A percentile compares a stretch with the other conserved stretches of the same genome.
phyloP scores from a whole-genome alignment of 1,140 invertebrate genomes.

The Chironomus tepperi region DNA sequence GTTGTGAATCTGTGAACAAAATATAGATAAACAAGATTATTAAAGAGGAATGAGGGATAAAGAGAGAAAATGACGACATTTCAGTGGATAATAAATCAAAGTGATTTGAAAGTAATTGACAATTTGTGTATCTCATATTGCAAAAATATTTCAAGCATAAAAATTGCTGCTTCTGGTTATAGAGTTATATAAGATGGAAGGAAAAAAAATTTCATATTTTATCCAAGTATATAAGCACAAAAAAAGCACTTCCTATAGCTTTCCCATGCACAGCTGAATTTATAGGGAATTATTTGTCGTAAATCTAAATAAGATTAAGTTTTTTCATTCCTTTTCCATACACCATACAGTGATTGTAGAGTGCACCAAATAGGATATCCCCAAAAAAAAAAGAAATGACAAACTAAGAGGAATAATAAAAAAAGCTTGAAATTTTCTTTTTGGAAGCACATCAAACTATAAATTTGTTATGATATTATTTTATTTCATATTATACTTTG shows the following conservation, averaged over 20 bases:
- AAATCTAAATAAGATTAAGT: conserved; percentile 10
- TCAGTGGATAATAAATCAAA: background rate
- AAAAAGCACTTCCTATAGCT: too few species aligned
- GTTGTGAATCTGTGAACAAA: too few species aligned
- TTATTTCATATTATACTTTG: background rate
- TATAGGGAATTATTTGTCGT: background rate
- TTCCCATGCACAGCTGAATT: background rate
- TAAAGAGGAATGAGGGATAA: background rate
- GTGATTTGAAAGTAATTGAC: conserved; percentile 4
- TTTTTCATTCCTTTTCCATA: background rate
- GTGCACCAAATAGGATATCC: too few species aligned
- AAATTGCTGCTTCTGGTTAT: background rate
- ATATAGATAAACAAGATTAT: too few species aligned
- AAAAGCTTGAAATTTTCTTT: background rate
- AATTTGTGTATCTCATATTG: conserved; percentile 1
- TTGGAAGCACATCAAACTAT: conserved; percentile 6
- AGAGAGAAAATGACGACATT: background rate
- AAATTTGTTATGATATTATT: conserved; percentile 1
- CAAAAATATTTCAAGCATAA: background rate
- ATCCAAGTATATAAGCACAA: too few species aligned
- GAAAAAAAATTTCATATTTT: background rate
- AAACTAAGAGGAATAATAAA: background rate
- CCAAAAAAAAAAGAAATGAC: background rate
- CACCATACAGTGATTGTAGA: too few species aligned
- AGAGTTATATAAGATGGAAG: background rate